Evolutionary conservation across 2,888 invertebrate genomes (phyloP), one percentile per base, ranked within the genome.

Genomic region (Unio delphinus): DNA sequence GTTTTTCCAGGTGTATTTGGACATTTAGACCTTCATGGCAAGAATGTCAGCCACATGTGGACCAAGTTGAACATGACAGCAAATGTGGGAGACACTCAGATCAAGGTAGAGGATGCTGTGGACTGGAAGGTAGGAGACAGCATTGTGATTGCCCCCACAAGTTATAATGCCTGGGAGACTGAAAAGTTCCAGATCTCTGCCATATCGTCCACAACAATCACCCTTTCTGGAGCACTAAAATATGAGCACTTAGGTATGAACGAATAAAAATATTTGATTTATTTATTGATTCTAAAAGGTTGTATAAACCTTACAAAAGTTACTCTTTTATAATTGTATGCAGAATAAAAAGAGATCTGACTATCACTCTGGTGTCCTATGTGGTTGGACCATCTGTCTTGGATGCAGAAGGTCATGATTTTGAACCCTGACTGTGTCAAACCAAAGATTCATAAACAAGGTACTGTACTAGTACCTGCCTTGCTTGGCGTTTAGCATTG

Each of bases 1-100:
- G 64, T 34, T 58, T 64, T 74, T 70, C 6, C 67, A 85, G 87
- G 80, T 70, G 85, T 84, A 23, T 87, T 82, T 75, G 88, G 88
- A 58, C 86, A 86, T 26, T 77, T 88, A 45, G 86, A 87, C 69
- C 75, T 88, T 34, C 86, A 87, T 67, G 88, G 87, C 30, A 73
- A 79, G 57, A 77, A 81, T 45, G 74, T 81, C 7, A 77, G 73
- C 23, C 70, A 78, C 0, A 73, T 76, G 0, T 87, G 86, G 86
- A 86, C 87, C 6, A 70, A 77, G 11, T 72, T 88, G 8, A 75
- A 75, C 18, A 15, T 70, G 15, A 84, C 85, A 7, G 85, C 83
- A n/a, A 64, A 64, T 17, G 69, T 70, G 2, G 86, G 87, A 11
- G 69, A 69, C 30, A 78, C 70, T 45, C 71, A 73, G 61, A 74